phyloP scores from a whole-genome alignment of 1,140 invertebrate genomes.

The Anthonomus grandis region DNA sequence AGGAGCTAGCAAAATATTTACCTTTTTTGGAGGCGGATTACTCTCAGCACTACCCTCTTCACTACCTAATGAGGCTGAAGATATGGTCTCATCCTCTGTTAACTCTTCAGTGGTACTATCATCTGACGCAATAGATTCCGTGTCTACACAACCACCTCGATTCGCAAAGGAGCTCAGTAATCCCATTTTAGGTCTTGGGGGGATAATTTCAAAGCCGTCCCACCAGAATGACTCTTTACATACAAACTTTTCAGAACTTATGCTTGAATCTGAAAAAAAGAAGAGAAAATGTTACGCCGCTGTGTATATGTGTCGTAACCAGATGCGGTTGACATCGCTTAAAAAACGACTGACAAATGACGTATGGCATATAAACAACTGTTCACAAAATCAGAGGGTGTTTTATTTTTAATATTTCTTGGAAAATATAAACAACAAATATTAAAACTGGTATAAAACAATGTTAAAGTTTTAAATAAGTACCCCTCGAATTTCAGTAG shows the following conservation, averaged over 20 bases:
- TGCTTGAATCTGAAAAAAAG: no score
- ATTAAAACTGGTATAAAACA: no score
- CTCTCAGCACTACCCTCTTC: constrained; percentile 34
- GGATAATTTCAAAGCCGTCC: constrained; percentile 64
- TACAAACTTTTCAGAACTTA: constrained; percentile 31
- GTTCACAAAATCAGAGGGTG: neutral
- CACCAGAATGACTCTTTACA: constrained; percentile 62
- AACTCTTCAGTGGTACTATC: constrained; percentile 32
- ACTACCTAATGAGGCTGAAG: constrained; percentile 27
- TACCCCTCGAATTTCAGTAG: no score
- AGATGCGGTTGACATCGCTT: no score
- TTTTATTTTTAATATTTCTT: neutral
- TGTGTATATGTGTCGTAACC: no score
- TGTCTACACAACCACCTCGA: constrained; percentile 8
- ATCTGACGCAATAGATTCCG: constrained; percentile 19
- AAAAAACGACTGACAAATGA: no score
- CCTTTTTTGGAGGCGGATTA: constrained; percentile 27
- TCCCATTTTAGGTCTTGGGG: constrained; percentile 58
- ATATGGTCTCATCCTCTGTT: constrained; percentile 31
- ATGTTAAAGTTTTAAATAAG: no score
- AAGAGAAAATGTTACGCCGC: no score
- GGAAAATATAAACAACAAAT: neutral
- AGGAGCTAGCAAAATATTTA: constrained; percentile 3
- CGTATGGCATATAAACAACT: no score
- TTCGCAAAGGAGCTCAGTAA: constrained; percentile 54